Conservation (phyloP, 2,888 invertebrate genomes). For the Drosophila demipolita region DNA sequence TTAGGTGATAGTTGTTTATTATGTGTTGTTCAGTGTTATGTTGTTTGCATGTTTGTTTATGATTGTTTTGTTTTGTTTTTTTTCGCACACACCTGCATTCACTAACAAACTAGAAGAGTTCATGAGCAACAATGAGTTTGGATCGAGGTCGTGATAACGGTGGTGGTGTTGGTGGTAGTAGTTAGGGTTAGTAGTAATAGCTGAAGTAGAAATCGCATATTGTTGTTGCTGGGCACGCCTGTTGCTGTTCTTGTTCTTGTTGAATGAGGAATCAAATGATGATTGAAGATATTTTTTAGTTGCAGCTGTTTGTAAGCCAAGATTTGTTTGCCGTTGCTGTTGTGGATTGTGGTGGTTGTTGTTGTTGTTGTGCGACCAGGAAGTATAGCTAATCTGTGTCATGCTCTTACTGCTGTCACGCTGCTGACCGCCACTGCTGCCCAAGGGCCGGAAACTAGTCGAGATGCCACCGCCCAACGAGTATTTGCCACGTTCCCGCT, state of each 20-base stretch:
- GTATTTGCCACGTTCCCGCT: slow-evolving; percentile 69
- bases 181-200: slow-evolving; percentile 59
- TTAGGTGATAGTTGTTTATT: slow-evolving; percentile 24
- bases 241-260: slow-evolving; percentile 74
- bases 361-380: slow-evolving; percentile 75
- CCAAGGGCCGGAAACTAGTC: slow-evolving; percentile 82
- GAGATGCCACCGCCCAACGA: slow-evolving; percentile 81
- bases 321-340: slow-evolving; percentile 82
- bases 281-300: slow-evolving; percentile 85
- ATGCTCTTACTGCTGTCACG: slow-evolving; percentile 86
- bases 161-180: slow-evolving; percentile 72
- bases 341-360: slow-evolving; percentile 55
- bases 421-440: slow-evolving; percentile 72
- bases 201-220: slow-evolving; percentile 80
- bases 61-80: slow-evolving; percentile 41
- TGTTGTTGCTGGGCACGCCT: slow-evolving; percentile 83
- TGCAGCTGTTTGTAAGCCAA: slow-evolving; percentile 83
- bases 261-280: slow-evolving; percentile 81
- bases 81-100: slow-evolving; percentile 84
- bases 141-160: slow-evolving; percentile 83
- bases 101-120: slow-evolving; percentile 84
- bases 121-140: slow-evolving; percentile 84
- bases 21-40: slow-evolving; percentile 43
- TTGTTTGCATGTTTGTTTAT: slow-evolving; percentile 48
- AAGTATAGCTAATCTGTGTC: slow-evolving; percentile 85